Evolutionary conservation across 1,140 invertebrate genomes (phyloP).

Genomic region (Colletes latitarsis): DNA sequence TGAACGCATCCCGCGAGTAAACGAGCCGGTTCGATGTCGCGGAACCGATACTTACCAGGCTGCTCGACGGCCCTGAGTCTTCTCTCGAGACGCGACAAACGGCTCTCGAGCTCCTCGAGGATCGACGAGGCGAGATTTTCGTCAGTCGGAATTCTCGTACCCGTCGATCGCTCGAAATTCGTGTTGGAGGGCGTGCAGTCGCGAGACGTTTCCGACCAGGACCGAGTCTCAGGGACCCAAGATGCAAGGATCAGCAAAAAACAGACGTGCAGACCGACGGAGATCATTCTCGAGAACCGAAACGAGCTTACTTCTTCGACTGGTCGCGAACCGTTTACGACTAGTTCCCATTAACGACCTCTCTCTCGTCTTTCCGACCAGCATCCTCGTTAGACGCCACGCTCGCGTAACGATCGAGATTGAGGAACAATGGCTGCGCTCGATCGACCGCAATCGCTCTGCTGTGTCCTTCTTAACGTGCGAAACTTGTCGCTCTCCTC

Average conservation of each 20-base stretch:
- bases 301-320: background rate
- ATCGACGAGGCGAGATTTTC: background rate
- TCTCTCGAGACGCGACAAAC: slow-evolving; percentile 82
- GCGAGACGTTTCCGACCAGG: background rate
- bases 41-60: slow-evolving; percentile 79
- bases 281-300: background rate
- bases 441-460: background rate
- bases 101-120: slow-evolving; percentile 71
- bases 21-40: background rate
- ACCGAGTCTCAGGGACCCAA: background rate
- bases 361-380: slow-evolving; percentile 15
- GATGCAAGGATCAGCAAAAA: background rate
- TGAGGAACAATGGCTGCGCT: slow-evolving; percentile 69
- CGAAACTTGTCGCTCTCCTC: background rate
- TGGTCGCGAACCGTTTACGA: background rate
- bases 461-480: background rate
- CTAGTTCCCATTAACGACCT: background rate
- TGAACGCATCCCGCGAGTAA: slow-evolving; percentile 57
- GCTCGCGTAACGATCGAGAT: slow-evolving; percentile 68
- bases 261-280: background rate
- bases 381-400: slow-evolving; percentile 48
- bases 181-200: slow-evolving; percentile 1
- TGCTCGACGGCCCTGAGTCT: slow-evolving; percentile 88
- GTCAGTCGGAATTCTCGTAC: background rate
- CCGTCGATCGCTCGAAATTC: slow-evolving; percentile 1